Evolutionary conservation across 2,888 invertebrate species (phyloP).

Genomic region (Andricus quercusramuli): DNA sequence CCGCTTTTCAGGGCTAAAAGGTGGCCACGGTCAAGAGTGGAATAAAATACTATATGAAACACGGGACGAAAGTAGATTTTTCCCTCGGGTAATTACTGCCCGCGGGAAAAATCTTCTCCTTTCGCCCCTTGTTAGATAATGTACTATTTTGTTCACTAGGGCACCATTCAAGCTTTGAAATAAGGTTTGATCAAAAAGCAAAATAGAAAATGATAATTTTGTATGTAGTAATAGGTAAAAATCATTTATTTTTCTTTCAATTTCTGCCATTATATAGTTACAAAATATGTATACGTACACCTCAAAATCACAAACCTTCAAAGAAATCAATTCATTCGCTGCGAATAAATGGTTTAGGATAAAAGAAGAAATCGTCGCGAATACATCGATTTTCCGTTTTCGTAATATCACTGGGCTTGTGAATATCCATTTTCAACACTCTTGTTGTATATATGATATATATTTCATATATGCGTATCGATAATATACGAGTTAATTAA

Average conservation of each 20-base stretch:
- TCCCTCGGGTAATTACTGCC: too few species aligned
- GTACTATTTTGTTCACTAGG: too few species aligned
- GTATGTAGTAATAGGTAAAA: background rate
- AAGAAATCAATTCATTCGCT: background rate
- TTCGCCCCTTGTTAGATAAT: too few species aligned
- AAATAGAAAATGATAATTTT: background rate
- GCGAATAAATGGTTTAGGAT: background rate
- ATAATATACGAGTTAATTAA: background rate
- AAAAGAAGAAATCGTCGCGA: background rate
- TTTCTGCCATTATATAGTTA: background rate
- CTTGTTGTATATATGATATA: background rate
- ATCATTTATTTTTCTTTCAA: background rate
- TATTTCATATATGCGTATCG: background rate
- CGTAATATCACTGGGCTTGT: background rate
- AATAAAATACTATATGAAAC: too few species aligned
- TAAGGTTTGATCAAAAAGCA: too few species aligned
- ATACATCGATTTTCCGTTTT: background rate
- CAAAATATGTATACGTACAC: background rate
- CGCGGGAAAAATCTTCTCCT: too few species aligned
- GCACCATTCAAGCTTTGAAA: too few species aligned
- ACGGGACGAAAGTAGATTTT: too few species aligned
- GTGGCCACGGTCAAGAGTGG: too few species aligned
- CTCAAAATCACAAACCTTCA: background rate
- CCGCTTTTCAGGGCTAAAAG: too few species aligned
- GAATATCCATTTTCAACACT: background rate